These are phyloP conservation scores for Nothobranchius furzeri DNA, from an alignment of 2,113 vertebrate genomes.

Conservation along the genomic window DNA sequence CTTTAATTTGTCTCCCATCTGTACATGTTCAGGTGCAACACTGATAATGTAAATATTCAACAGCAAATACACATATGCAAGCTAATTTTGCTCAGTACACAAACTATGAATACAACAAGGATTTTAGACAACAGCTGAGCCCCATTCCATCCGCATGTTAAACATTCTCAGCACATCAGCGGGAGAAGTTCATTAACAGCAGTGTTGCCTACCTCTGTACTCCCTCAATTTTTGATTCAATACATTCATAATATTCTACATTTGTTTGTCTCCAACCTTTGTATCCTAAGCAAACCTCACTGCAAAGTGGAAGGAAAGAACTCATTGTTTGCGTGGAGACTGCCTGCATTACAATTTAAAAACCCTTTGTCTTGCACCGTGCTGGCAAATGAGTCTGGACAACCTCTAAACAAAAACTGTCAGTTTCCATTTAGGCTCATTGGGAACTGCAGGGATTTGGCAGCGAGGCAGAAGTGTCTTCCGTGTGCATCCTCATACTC, in stretches of 20 bases:
- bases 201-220: slow-evolving; percentile 59
- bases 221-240: slow-evolving; percentile 71
- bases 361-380: slow-evolving; percentile 66
- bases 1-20: not conserved
- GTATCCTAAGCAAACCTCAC: slow-evolving; percentile 54
- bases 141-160: slow-evolving; percentile 15
- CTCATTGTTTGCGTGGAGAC: slow-evolving; percentile 65
- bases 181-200: slow-evolving; percentile 63
- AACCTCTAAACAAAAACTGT: slow-evolving; percentile 81
- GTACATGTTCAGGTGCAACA: not conserved
- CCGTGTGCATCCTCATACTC: slow-evolving; percentile 63
- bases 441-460: slow-evolving; percentile 66
- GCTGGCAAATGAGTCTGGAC: slow-evolving; percentile 77
- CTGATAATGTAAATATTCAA: slow-evolving; percentile 39
- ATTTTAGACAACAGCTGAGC: slow-evolving; percentile 35
- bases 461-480: slow-evolving; percentile 68
- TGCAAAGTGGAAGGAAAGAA: slow-evolving; percentile 63
- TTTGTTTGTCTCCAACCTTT: slow-evolving; percentile 68
- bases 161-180: slow-evolving; percentile 56
- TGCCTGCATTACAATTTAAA: slow-evolving; percentile 72
- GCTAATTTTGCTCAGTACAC: slow-evolving; percentile 30
- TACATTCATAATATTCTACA: slow-evolving; percentile 73
- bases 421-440: slow-evolving; percentile 73
- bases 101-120: slow-evolving; percentile 24
- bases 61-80: slow-evolving; percentile 33